Percentiles rank a stretch among this genome's conserved stretches.
Evolutionary conservation across 2,888 invertebrate species (phyloP).

Genomic region (Sesia bembeciformis): DNA sequence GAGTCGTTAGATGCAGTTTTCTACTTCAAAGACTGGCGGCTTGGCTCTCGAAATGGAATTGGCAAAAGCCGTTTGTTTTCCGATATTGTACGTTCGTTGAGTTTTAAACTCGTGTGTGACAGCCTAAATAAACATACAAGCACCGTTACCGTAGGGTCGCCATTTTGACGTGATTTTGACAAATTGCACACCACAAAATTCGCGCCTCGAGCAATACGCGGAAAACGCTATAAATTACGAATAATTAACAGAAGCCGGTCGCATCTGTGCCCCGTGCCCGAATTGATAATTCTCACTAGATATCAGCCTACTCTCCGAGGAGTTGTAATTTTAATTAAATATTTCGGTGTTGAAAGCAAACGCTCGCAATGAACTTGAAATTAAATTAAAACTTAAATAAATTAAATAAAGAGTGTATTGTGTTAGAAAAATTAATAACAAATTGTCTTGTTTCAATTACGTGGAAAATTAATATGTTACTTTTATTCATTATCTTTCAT

Average conservation of each 20-base stretch:
- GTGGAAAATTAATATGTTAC: no score
- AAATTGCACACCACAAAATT: slow-evolving; percentile 8
- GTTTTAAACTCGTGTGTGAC: slow-evolving; percentile 1
- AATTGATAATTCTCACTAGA: slow-evolving; percentile 18
- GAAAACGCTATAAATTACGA: slow-evolving; percentile 18
- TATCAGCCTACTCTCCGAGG: slow-evolving; percentile 9
- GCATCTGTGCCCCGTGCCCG: slow-evolving; percentile 20
- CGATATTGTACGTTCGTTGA: background rate
- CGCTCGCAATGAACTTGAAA: background rate
- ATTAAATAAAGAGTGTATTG: no score
- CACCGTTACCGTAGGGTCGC: background rate
- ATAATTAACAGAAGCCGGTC: slow-evolving; percentile 25
- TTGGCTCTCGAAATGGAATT: background rate
- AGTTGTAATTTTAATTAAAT: slow-evolving; percentile 22
- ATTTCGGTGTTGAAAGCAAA: slow-evolving; percentile 6
- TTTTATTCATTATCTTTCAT: no score
- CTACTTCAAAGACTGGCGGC: slow-evolving; percentile 3
- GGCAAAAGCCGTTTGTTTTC: background rate
- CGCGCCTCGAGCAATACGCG: slow-evolving; percentile 7
- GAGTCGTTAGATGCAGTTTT: slow-evolving; percentile 24
- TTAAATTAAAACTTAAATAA: background rate
- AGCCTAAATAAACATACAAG: background rate
- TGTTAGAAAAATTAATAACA: no score
- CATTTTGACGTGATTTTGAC: slow-evolving; percentile 5
- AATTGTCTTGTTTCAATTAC: no score